These are phyloP conservation scores for Cassiopea andromeda DNA, from an alignment of 30 jellyfish, hydroid and myxozoan species.

Conservation along the genomic window DNA sequence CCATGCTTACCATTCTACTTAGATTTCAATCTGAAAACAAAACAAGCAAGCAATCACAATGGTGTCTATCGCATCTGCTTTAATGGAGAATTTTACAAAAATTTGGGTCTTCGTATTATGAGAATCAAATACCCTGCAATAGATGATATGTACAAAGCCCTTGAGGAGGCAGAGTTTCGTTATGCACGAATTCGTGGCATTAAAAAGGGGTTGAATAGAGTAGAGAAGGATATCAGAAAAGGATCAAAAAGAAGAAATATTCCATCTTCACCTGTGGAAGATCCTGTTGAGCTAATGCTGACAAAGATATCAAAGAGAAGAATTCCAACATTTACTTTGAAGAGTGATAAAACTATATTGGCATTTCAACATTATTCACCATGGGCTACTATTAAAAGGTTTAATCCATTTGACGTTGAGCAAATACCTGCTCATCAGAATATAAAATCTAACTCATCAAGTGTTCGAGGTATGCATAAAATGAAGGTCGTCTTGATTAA, in stretches of 20 bases:
- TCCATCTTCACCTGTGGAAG: not conserved
- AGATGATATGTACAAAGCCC: slow-evolving; percentile 34
- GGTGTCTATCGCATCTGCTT: slow-evolving; percentile 23
- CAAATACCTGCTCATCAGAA: no score
- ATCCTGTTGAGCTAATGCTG: not conserved
- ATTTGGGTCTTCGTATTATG: slow-evolving; percentile 21
- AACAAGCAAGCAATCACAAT: not conserved
- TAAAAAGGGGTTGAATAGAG: slow-evolving; percentile 22
- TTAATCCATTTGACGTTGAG: no score
- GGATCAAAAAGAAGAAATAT: not conserved
- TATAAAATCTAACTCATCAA: not conserved
- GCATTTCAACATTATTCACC: slow-evolving; percentile 47
- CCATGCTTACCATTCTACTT: slow-evolving; percentile 30
- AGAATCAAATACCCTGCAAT: slow-evolving; percentile 6
- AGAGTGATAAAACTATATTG: slow-evolving; percentile 25
- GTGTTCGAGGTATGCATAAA: no score
- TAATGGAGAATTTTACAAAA: slow-evolving; percentile 37
- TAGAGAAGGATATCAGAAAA: not conserved
- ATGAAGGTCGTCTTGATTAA: no score
- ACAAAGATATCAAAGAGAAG: slow-evolving; percentile 8
- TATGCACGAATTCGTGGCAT: not conserved
- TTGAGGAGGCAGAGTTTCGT: slow-evolving; percentile 55
- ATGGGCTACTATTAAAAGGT: slow-evolving; percentile 44
- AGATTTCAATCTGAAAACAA: slow-evolving; percentile 1
- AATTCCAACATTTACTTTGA: slow-evolving; percentile 21